A percentile compares a stretch with the other conserved stretches of the same genome.
phyloP scores from a whole-genome alignment of 2,797 vertebrate genomes.

The Peromyscus aztecus region DNA sequence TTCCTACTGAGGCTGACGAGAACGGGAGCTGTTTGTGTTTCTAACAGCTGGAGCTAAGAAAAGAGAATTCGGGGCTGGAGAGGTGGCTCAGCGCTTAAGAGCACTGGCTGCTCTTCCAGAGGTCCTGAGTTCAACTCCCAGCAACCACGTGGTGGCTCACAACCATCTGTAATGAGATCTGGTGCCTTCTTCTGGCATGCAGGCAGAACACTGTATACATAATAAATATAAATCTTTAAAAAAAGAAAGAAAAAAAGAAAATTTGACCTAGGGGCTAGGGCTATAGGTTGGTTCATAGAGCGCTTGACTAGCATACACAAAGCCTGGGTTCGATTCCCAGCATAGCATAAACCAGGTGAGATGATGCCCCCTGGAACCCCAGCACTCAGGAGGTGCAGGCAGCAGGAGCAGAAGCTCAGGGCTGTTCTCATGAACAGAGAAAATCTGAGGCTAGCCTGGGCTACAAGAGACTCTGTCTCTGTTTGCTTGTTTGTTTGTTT shows the following conservation, averaged over 20 bases:
- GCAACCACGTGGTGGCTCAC: too few species aligned
- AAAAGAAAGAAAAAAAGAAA: not conserved
- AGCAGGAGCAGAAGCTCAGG: too few species aligned
- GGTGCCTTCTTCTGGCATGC: too few species aligned
- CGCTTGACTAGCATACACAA: not conserved
- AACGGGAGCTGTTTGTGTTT: slow-evolving; percentile 22
- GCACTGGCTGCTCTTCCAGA: too few species aligned
- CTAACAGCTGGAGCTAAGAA: slow-evolving; percentile 1
- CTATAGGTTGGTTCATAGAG: not conserved
- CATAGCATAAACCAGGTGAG: not conserved
- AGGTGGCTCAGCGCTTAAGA: too few species aligned
- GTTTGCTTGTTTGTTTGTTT: not conserved
- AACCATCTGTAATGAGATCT: too few species aligned
- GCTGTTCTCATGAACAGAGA: not conserved
- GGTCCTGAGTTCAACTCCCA: too few species aligned
- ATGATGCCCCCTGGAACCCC: not conserved
- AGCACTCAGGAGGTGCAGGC: not conserved
- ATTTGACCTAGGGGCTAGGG: not conserved
- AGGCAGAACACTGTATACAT: too few species aligned
- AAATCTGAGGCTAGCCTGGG: not conserved
- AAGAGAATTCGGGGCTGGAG: not conserved
- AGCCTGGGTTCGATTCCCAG: not conserved
- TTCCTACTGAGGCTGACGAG: not conserved
- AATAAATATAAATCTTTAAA: too few species aligned
- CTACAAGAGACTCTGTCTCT: not conserved